A percentile compares a stretch with the other conserved stretches of the same genome.
Conservation (phyloP, 2,797 vertebrate genomes). For the Euthynnus affinis region DNA sequence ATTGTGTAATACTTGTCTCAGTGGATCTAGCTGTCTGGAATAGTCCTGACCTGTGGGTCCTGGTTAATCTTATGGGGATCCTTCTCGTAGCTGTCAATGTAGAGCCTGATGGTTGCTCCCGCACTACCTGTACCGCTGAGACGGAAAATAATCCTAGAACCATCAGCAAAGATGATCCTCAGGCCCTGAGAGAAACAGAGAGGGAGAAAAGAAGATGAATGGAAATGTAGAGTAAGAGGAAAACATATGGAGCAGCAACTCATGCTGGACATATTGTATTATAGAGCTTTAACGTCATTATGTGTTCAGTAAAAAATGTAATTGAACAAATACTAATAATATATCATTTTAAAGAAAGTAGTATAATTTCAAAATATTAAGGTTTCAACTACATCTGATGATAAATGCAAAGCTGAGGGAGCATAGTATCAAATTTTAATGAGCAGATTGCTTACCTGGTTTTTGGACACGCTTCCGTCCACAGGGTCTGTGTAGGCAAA, state of each 20-base stretch:
- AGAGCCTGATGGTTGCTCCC: conserved; percentile 94
- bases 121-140: conserved; percentile 98
- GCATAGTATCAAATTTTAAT: not conserved
- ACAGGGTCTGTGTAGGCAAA: conserved; percentile 97
- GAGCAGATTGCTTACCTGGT: conserved; percentile 89
- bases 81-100: conserved; percentile 99
- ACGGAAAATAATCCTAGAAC: conserved; percentile 97
- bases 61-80: conserved; percentile 92
- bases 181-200: conserved; percentile 87
- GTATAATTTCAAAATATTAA: not conserved
- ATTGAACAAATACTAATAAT: not conserved
- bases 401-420: not conserved
- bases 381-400: not conserved
- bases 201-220: conserved; percentile 23
- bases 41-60: conserved; percentile 92
- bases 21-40: conserved; percentile 29
- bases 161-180: conserved; percentile 95
- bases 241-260: conserved; percentile 32
- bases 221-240: conserved; percentile 17
- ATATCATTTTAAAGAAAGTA: not conserved
- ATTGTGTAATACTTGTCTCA: conserved; percentile 22
- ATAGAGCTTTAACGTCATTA: not conserved
- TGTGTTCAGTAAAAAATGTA: not conserved
- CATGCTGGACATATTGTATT: not conserved
- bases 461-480: conserved; percentile 95